Conservation (phyloP, 2,888 invertebrate genomes). For the Phortica okadai region DNA sequence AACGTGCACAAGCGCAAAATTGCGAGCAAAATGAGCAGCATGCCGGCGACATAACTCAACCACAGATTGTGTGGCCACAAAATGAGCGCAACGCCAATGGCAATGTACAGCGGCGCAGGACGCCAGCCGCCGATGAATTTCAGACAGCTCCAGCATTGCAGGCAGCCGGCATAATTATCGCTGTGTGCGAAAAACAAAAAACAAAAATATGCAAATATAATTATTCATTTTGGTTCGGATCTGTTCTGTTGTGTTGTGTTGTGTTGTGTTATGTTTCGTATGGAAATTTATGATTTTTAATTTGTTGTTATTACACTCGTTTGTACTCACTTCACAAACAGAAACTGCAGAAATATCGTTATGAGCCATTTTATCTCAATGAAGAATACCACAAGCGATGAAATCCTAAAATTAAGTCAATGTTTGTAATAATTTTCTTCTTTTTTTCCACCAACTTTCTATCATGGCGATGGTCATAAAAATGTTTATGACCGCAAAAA, state of each 20-base stretch:
- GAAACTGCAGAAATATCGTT: conserved; percentile 80
- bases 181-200: conserved; percentile 47
- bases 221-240: not conserved
- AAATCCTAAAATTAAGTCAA: conserved; percentile 77
- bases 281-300: conserved; percentile 2
- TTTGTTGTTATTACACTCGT: conserved; percentile 16
- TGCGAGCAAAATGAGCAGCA: conserved; percentile 76
- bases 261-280: not conserved
- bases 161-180: conserved; percentile 64
- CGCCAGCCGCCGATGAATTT: conserved; percentile 72
- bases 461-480: conserved; percentile 13
- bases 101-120: conserved; percentile 70
- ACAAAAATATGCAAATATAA: not conserved
- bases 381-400: conserved; percentile 79
- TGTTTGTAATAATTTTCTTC: conserved; percentile 9
- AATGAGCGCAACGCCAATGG: conserved; percentile 70
- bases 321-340: conserved; percentile 70
- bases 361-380: conserved; percentile 82
- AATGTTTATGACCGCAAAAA: conserved; percentile 21
- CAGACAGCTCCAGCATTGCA: conserved; percentile 70
- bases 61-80: conserved; percentile 77
- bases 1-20: conserved; percentile 75
- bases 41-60: conserved; percentile 78
- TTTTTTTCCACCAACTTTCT: too few species aligned
- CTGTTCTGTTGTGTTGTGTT: not conserved